phyloP scores from a whole-genome alignment of 2,797 vertebrate genomes.

The Enteromius afrohamiltoni region DNA sequence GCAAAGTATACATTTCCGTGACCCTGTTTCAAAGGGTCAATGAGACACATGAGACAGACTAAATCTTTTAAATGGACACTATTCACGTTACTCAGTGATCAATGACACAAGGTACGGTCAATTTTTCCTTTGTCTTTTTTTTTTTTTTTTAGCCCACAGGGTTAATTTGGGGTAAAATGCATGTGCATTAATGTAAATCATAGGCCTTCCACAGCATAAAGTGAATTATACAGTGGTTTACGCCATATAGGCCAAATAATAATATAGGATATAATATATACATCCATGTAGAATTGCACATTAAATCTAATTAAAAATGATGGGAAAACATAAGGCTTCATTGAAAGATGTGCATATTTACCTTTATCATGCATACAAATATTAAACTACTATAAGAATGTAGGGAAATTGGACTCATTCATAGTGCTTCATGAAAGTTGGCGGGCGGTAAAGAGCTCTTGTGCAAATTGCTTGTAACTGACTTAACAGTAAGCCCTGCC shows the following conservation, averaged over 20 bases:
- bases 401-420: neutral
- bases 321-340: neutral
- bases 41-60: slow-evolving; percentile 30
- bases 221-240: neutral
- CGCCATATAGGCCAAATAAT: neutral
- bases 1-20: slow-evolving; percentile 40
- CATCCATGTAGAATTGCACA: neutral
- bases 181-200: neutral
- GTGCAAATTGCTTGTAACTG: neutral
- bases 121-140: neutral
- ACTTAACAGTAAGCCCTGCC: no score
- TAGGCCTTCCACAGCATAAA: neutral
- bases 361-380: neutral
- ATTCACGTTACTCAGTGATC: slow-evolving; percentile 20
- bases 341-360: neutral
- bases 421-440: neutral
- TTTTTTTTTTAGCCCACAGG: neutral
- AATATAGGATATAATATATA: neutral
- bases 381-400: neutral
- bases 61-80: slow-evolving; percentile 39
- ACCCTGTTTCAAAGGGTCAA: slow-evolving; percentile 9
- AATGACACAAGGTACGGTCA: neutral
- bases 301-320: neutral
- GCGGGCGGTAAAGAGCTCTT: neutral
- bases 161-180: neutral